Evolutionary conservation across 2,797 vertebrate species (phyloP), one percentile per base, ranked within the genome.

Genomic region (Premnoplex brunnescens): DNA sequence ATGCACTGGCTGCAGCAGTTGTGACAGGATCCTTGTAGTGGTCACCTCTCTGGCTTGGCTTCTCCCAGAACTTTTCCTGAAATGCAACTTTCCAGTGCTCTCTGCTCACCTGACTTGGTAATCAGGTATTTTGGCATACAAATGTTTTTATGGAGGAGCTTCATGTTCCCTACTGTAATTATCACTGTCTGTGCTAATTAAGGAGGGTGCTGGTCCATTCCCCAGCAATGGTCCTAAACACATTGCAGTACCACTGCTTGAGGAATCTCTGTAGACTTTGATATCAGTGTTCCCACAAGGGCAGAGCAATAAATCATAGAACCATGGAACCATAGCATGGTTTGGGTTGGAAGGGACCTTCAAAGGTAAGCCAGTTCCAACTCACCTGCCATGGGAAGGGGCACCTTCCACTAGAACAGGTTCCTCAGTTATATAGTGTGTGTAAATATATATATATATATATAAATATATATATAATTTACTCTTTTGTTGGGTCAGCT

Each of bases 211-310:
- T 67, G 37, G 22, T 7, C 14, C 2, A 0, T 51, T 80, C 30
- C 27, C 8, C 41, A 32, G 26, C 0, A 0, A 19, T 12, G 20
- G 24, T 82, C 36, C 20, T 44, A 62, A 63, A 39, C 7, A 28
- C 0, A 0, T 11, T 27, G 36, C 19, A 30, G 17, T 43, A 32
- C 12, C 14, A 13, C 30, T 18, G 6, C 6, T 4, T 5, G 5
- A 67, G 28, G 44, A 11, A 17, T 27, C 52, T 39, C 36, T 68
- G 28, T 26, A 39, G 56, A 23, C 20, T 63, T 66, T 28, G n/a
- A 17, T 34, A 15, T 19, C 2, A 4, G 21, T 43, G 14, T 37
- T 83, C 28, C 19, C 36, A 23, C 7, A 12, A 30, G 10, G 17
- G 19, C 43, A 73, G 22, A 26, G 8, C 37, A 73, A 56, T 24